Evolutionary conservation across 1,140 invertebrate species (phyloP).

Genomic region (Diploscapter pachys): DNA sequence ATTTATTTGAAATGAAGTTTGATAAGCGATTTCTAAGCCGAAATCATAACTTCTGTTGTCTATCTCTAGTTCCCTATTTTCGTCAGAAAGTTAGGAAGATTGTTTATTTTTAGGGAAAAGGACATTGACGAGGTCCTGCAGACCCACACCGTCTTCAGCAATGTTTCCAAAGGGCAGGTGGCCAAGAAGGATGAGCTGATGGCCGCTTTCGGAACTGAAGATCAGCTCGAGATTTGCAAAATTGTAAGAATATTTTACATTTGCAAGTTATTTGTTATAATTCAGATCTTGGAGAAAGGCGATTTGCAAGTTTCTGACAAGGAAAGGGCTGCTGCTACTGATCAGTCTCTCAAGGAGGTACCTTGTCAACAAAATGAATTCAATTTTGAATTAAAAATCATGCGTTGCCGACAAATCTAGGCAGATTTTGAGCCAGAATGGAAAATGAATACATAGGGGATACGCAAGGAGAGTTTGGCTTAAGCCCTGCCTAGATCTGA

Average conservation of each 20-base stretch:
- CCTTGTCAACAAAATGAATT: neutral
- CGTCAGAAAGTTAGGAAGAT: neutral
- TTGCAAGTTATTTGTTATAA: constrained; percentile 63
- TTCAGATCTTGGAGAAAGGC: constrained; percentile 80
- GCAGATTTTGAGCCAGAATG: neutral
- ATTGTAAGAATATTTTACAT: constrained; percentile 58
- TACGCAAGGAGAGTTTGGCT: too few species aligned
- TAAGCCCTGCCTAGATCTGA: too few species aligned
- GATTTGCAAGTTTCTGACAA: constrained; percentile 97
- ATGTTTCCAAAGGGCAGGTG: constrained; percentile 97
- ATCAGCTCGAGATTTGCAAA: constrained; percentile 66
- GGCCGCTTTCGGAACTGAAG: constrained; percentile 70
- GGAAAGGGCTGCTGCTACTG: constrained; percentile 83
- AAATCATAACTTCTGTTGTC: too few species aligned
- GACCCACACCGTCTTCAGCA: constrained; percentile 89
- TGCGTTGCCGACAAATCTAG: too few species aligned
- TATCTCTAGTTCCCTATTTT: too few species aligned
- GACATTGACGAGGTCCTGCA: constrained; percentile 98
- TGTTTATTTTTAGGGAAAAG: constrained; percentile 76
- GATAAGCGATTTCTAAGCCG: too few species aligned
- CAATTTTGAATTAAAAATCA: too few species aligned
- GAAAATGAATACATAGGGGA: too few species aligned
- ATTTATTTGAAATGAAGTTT: too few species aligned
- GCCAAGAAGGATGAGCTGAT: constrained; percentile 94
- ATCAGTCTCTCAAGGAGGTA: constrained; percentile 88